Conservation (phyloP, 2,888 invertebrate genomes). For the Dysmachus trigonus region DNA sequence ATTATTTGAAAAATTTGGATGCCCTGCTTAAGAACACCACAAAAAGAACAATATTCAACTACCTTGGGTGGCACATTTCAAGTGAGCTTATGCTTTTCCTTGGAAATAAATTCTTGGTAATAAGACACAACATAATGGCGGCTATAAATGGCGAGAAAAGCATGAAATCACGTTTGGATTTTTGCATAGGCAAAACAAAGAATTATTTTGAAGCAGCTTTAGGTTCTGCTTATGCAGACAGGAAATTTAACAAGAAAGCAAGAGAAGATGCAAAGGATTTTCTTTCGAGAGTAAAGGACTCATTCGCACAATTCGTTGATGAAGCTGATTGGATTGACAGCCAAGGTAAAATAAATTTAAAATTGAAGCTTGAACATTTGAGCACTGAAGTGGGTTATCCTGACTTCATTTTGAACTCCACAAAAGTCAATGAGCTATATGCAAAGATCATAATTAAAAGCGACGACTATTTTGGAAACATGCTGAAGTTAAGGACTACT, state of each 20-base stretch:
- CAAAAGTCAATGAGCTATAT: not conserved
- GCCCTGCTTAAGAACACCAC: not conserved
- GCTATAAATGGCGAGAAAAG: not conserved
- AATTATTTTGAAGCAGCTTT: not conserved
- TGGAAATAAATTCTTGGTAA: not conserved
- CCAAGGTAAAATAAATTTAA: not conserved
- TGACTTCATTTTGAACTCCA: not conserved
- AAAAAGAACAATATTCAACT: not conserved
- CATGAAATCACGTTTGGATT: not conserved
- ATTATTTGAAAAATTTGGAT: not conserved
- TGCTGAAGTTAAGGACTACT: not conserved
- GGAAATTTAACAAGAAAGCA: not conserved
- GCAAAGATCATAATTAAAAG: not conserved
- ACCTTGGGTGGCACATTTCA: not conserved
- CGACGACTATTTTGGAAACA: not conserved
- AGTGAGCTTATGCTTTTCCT: not conserved
- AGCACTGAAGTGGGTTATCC: not conserved
- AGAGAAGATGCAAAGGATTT: not conserved
- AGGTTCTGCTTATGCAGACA: not conserved
- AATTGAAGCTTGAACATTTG: not conserved
- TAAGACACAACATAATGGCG: not conserved
- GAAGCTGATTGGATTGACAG: not conserved
- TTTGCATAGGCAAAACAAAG: not conserved
- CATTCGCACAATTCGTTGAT: not conserved
- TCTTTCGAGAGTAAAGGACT: not conserved